Evolutionary conservation across 2,888 invertebrate species (phyloP), one percentile per base, ranked within the genome.

Genomic region (Drosophila seclusa): DNA sequence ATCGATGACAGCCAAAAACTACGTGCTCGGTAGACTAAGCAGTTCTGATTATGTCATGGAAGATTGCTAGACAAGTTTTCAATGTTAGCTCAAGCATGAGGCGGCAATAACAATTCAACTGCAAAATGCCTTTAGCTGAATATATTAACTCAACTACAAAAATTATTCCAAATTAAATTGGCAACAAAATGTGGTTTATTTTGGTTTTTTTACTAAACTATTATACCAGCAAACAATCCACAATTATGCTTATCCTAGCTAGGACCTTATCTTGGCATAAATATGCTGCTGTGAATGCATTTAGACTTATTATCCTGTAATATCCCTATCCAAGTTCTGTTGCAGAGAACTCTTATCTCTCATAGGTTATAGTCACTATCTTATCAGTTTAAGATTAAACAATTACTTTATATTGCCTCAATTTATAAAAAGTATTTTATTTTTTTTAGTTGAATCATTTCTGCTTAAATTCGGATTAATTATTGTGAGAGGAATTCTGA

Each of bases 61-160:
- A 45, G 21, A 45, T 45, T 45, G 1, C 42, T 13, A 53, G 60
- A 18, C 67, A 49, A 18, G 36, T 55, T 76, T 58, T n/a, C 49
- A 54, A 59, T 71, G n/a, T 60, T 60, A 27, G 34, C 50, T 11
- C 18, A n/a, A 27, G 36, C 21, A 18, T 6, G 38, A 18, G n/a
- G 10, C 21, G 32, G 16, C 4, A 34, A n/a, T 16, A 59, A 42
- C n/a, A 42, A 42, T n/a, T 42, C 21, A 57, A 58, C 27, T 32
- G 29, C 18, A 16, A 54, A 36, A 34, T 27, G 24, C 11, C 24
- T 54, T 4, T 11, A 27, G 53, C 11, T 54, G 34, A 24, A 54
- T 34, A 24, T 3, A 34, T 36, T 24, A 36, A 13, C 7, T 13
- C 21, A 21, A 3, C 45, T 2, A 13, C 7, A 21, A 21, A 16